Evolutionary conservation across 2,888 invertebrate species (phyloP).

Genomic region (Temnothorax ravouxi): DNA sequence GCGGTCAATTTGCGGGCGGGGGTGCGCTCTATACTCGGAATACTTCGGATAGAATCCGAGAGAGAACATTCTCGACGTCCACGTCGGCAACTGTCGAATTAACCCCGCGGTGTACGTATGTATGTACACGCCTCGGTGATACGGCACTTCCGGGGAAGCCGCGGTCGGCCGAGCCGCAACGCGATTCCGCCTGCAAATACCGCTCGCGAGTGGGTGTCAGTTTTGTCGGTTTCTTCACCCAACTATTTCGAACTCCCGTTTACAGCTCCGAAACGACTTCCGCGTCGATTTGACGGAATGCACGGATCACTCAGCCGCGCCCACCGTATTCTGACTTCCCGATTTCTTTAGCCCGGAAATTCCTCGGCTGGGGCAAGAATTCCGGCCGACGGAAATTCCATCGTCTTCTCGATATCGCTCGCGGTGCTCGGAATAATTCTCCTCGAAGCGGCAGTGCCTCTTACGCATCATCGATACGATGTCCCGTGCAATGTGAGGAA

Average conservation of each 20-base stretch:
- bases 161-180: conserved; percentile 61
- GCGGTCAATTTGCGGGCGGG: conserved; percentile 53
- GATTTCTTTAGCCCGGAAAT: conserved; percentile 67
- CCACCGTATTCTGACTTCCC: conserved; percentile 20
- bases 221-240: conserved; percentile 73
- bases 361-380: conserved; percentile 56
- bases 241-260: conserved; percentile 69
- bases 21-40: conserved; percentile 58
- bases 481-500: neutral
- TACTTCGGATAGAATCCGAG: conserved; percentile 73
- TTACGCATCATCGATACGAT: conserved; percentile 26
- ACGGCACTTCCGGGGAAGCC: conserved; percentile 53
- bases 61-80: conserved; percentile 74
- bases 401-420: conserved; percentile 40
- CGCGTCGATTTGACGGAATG: conserved; percentile 68
- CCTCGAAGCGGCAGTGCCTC: conserved; percentile 3
- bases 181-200: conserved; percentile 61
- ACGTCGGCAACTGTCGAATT: conserved; percentile 75
- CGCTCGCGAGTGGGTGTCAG: conserved; percentile 70
- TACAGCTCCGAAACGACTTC: conserved; percentile 59
- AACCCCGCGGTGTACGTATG: conserved; percentile 61
- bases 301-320: conserved; percentile 22
- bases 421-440: conserved; percentile 36
- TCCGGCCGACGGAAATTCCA: conserved; percentile 52
- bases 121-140: conserved; percentile 58